phyloP scores from a whole-genome alignment of 2,797 vertebrate species.

The Centropyge bicolor region DNA sequence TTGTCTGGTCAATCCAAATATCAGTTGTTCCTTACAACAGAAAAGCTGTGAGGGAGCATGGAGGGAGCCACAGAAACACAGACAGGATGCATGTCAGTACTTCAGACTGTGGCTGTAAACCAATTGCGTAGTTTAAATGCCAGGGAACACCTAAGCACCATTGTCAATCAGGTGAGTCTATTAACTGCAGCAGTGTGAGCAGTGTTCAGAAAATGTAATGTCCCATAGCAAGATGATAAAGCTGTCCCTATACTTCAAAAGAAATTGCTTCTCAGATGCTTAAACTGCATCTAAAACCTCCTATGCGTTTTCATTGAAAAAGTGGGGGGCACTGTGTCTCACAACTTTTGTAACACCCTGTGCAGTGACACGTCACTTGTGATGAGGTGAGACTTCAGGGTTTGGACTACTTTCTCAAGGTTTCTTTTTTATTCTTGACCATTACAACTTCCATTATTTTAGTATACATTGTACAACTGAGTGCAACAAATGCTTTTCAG shows the following conservation, averaged over 20 bases:
- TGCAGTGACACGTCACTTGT: too few species aligned
- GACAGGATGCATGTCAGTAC: slow-evolving; percentile 6
- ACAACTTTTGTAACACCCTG: too few species aligned
- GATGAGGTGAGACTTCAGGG: too few species aligned
- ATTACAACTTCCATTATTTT: neutral
- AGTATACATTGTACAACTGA: neutral
- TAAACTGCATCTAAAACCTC: neutral
- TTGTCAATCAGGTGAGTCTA: neutral
- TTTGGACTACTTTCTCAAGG: too few species aligned
- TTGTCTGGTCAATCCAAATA: slow-evolving; percentile 25
- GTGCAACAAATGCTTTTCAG: neutral
- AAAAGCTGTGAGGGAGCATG: slow-evolving; percentile 6
- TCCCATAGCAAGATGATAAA: neutral
- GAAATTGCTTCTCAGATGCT: neutral
- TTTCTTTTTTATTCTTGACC: too few species aligned
- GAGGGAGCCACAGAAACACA: neutral
- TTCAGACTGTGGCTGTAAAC: slow-evolving; percentile 2
- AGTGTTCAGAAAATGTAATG: neutral
- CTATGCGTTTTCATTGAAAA: too few species aligned
- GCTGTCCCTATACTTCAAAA: neutral
- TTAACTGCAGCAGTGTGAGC: neutral
- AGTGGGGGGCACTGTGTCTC: too few species aligned
- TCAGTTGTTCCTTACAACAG: slow-evolving; percentile 23
- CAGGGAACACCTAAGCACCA: neutral
- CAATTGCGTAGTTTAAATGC: neutral